Conservation (phyloP, 2,113 vertebrate species). For the Rhombomys opimus region DNA sequence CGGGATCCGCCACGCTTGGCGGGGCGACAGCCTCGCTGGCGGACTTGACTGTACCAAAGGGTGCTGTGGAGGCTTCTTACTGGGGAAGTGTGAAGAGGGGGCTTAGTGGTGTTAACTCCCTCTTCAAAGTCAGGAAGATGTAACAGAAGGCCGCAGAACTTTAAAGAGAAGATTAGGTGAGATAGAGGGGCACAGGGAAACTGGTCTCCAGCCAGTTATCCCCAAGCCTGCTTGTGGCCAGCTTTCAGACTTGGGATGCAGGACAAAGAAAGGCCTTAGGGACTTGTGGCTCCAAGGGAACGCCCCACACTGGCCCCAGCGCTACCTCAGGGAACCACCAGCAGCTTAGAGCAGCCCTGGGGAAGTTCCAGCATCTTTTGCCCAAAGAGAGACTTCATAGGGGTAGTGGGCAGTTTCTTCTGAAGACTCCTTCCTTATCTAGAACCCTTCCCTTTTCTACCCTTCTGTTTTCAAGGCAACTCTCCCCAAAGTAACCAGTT, state of each 20-base stretch:
- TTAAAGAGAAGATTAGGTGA: neutral
- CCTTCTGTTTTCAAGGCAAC: neutral
- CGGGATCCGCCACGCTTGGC: neutral
- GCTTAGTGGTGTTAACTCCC: neutral
- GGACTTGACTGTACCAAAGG: neutral
- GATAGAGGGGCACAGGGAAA: neutral
- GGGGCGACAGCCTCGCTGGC: neutral
- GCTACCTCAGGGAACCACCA: neutral
- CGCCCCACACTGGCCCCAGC: neutral
- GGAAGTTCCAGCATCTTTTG: neutral
- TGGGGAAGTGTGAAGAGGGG: neutral
- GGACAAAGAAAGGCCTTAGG: neutral
- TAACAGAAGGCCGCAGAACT: neutral
- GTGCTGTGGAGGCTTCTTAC: neutral
- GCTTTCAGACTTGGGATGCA: conserved; percentile 23
- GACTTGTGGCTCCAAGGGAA: neutral
- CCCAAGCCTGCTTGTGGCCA: neutral
- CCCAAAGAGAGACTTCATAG: neutral
- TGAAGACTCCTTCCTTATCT: neutral
- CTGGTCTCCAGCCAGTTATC: neutral
- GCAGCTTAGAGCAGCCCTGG: neutral
- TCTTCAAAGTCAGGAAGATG: neutral
- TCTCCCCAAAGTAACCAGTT: neutral
- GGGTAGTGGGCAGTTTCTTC: conserved; percentile 10
- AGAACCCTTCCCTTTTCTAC: neutral